A percentile compares a stretch with the other conserved stretches of the same genome.
phyloP scores from a whole-genome alignment of 2,113 vertebrate species.

The Paedocypris sp. region DNA sequence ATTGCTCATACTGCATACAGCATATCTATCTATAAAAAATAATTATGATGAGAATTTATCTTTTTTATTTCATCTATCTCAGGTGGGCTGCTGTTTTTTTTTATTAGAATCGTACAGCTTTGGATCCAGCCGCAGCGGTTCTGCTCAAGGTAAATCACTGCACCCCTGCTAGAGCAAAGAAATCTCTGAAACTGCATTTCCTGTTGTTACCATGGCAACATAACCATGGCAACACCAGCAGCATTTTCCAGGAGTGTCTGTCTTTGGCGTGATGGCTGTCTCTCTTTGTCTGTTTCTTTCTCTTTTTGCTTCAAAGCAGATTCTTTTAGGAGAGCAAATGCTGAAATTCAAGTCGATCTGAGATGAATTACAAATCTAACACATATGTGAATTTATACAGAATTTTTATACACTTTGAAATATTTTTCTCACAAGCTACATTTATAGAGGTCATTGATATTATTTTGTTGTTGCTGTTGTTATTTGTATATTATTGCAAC shows the following conservation, averaged over 20 bases:
- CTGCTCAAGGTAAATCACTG: conserved; percentile 31
- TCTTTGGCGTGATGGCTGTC: conserved; percentile 29
- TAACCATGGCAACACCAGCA: conserved; percentile 32
- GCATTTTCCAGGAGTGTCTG: conserved; percentile 29
- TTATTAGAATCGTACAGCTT: neutral
- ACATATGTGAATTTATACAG: no score
- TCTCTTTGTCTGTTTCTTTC: conserved; percentile 23
- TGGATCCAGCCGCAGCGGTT: conserved; percentile 14
- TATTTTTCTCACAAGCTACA: no score
- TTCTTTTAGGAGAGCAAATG: neutral
- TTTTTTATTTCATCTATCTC: conserved; percentile 17
- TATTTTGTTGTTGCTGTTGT: neutral
- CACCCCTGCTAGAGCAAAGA: conserved; percentile 9
- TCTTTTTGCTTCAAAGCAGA: neutral
- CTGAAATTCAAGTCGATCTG: no score
- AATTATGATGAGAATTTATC: no score
- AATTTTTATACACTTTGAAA: no score
- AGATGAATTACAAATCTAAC: no score
- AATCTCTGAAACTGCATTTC: conserved; percentile 32
- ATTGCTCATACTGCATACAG: no score
- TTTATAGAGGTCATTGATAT: no score
- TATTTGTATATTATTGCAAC: no score
- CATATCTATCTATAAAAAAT: no score
- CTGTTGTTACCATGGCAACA: conserved; percentile 39
- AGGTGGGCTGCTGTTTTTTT: conserved; percentile 20